A percentile compares a stretch with the other conserved stretches of the same genome.
phyloP scores from a whole-genome alignment of 1,140 invertebrate genomes.

The Amyelois transitella region DNA sequence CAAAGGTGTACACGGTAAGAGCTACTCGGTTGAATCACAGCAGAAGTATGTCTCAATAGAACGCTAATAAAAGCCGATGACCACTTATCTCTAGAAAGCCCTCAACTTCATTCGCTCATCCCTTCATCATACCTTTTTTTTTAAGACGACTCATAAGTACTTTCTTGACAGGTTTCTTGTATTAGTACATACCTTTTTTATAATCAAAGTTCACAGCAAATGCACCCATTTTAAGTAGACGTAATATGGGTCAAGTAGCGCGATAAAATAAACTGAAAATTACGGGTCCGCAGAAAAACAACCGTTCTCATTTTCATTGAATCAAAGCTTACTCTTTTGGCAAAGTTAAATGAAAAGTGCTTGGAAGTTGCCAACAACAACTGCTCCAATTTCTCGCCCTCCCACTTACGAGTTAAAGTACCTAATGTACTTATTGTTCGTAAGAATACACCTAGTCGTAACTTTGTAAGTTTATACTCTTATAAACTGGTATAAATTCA shows the following conservation, averaged over 20 bases:
- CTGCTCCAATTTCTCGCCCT: not conserved
- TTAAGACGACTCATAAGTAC: too few species aligned
- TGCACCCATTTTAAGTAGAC: not conserved
- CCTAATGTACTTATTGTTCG: too few species aligned
- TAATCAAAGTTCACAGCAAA: not conserved
- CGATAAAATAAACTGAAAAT: not conserved
- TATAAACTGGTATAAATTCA: not conserved
- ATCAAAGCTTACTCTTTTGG: not conserved
- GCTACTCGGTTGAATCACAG: not conserved
- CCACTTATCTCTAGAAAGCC: not conserved
- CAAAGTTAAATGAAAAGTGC: not conserved
- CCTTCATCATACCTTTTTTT: too few species aligned
- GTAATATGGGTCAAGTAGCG: not conserved
- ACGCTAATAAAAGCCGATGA: constrained; percentile 6
- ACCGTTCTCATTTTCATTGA: not conserved
- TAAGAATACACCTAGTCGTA: too few species aligned
- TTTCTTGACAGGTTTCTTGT: too few species aligned
- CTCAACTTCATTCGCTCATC: not conserved
- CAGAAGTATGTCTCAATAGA: constrained; percentile 6
- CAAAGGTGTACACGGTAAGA: not conserved
- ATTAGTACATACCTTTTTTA: too few species aligned
- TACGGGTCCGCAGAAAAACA: not conserved
- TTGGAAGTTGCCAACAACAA: not conserved
- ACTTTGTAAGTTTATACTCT: too few species aligned
- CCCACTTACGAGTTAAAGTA: too few species aligned